Conservation (phyloP, 2,888 invertebrate species). For the Athetis lepigone region DNA sequence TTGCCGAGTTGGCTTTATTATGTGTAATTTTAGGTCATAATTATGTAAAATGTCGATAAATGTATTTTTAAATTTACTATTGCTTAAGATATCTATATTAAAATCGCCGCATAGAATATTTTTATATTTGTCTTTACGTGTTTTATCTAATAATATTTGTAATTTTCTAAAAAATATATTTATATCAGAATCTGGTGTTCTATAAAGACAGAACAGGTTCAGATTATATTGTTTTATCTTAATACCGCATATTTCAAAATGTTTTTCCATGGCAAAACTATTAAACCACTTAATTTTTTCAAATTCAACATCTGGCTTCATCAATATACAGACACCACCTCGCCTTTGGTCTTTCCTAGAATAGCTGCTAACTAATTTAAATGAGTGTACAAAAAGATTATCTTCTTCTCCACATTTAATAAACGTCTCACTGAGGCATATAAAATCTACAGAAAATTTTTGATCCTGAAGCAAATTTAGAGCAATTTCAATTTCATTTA, state of each 20-base stretch:
- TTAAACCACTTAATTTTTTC: neutral
- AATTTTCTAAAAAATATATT: no score
- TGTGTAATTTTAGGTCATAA: neutral
- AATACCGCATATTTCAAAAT: conserved; percentile 7
- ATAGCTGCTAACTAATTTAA: neutral
- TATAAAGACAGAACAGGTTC: neutral
- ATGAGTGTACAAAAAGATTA: neutral
- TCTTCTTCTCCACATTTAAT: no score
- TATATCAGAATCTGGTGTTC: conserved; percentile 5
- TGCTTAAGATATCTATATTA: no score
- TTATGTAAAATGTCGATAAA: neutral
- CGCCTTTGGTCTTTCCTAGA: conserved; percentile 10
- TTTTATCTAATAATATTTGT: no score
- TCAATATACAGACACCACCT: neutral
- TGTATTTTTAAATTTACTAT: conserved; percentile 1
- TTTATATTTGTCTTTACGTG: no score
- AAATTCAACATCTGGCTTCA: neutral
- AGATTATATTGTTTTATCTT: neutral
- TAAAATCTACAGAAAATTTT: no score
- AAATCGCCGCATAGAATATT: neutral
- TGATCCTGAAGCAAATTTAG: no score
- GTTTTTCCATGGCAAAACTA: conserved; percentile 1
- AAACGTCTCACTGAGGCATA: no score
- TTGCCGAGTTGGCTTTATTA: conserved; percentile 4
- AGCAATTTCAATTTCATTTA: no score